These are phyloP conservation scores for Zeuzera pyrina DNA, from an alignment of 2,888 invertebrate species.

Conservation along the genomic window DNA sequence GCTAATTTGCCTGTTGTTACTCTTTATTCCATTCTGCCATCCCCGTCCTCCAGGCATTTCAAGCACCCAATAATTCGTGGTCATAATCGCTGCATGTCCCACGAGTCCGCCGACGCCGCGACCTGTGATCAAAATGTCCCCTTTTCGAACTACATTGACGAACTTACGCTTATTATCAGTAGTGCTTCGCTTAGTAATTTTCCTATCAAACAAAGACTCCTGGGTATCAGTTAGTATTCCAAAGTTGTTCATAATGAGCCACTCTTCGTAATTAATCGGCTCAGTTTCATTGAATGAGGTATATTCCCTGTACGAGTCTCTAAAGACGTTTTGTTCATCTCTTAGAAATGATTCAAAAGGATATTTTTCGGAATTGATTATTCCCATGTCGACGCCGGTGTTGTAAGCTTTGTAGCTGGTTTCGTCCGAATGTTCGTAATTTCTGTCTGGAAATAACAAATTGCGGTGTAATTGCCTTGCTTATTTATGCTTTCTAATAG, in stretches of 20 bases:
- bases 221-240: slow-evolving; percentile 39
- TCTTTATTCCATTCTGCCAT: slow-evolving; percentile 26
- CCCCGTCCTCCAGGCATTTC: slow-evolving; percentile 39
- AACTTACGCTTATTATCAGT: slow-evolving; percentile 36
- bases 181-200: slow-evolving; percentile 36
- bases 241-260: slow-evolving; percentile 47
- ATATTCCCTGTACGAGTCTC: slow-evolving; percentile 32
- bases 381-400: slow-evolving; percentile 35
- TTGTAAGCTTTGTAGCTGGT: slow-evolving; percentile 27
- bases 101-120: slow-evolving; percentile 30
- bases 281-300: slow-evolving; percentile 25
- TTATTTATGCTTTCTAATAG: too few relatives aligned
- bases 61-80: slow-evolving; percentile 34
- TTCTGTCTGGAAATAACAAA: too few relatives aligned
- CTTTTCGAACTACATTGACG: slow-evolving; percentile 34
- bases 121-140: slow-evolving; percentile 35
- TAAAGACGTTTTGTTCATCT: slow-evolving; percentile 39
- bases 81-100: slow-evolving; percentile 44
- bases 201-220: slow-evolving; percentile 35
- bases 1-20: slow-evolving; percentile 35
- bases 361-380: slow-evolving; percentile 50
- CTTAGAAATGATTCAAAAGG: slow-evolving; percentile 32
- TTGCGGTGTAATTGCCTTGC: too few relatives aligned
- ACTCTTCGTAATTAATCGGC: slow-evolving; percentile 40
- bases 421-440: slow-evolving; percentile 22